Percentiles rank a stretch among this genome's conserved stretches.
Conservation (phyloP, 2,888 invertebrate genomes). For the Perdita meconis region DNA sequence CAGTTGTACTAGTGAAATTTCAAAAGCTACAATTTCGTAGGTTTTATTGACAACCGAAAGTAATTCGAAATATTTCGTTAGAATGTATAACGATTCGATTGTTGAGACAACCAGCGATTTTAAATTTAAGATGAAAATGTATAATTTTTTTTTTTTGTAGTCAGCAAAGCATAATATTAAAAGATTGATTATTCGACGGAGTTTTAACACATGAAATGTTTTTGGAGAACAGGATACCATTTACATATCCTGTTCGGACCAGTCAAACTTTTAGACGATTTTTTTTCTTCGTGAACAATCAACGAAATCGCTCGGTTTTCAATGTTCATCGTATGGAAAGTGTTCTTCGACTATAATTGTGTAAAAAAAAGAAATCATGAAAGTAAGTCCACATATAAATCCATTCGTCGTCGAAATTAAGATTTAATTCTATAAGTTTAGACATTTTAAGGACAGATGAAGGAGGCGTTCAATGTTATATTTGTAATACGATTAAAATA, state of each 20-base stretch:
- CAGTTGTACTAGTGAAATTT: constrained; percentile 16
- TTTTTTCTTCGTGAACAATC: constrained; percentile 13
- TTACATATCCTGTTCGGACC: constrained; percentile 57
- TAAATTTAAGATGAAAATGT: constrained; percentile 20
- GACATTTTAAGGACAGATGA: background rate
- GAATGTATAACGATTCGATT: constrained; percentile 9
- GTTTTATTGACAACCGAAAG: constrained; percentile 13
- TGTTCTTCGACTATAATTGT: background rate
- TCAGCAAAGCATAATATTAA: constrained; percentile 55
- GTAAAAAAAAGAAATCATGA: background rate
- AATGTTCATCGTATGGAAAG: constrained; percentile 13
- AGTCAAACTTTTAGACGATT: constrained; percentile 32
- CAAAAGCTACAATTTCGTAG: constrained; percentile 27
- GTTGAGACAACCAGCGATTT: constrained; percentile 13
- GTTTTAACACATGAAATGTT: constrained; percentile 33
- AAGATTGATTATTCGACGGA: constrained; percentile 50
- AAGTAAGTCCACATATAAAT: no score
- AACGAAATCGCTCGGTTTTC: constrained; percentile 3
- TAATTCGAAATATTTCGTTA: constrained; percentile 11
- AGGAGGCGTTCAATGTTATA: background rate
- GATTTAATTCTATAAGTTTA: background rate
- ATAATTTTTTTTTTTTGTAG: constrained; percentile 34
- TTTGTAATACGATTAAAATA: background rate
- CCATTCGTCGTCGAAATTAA: background rate
- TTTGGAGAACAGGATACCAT: constrained; percentile 51